phyloP scores from a whole-genome alignment of 1,140 invertebrate genomes.

The Temnothorax nylanderi region DNA sequence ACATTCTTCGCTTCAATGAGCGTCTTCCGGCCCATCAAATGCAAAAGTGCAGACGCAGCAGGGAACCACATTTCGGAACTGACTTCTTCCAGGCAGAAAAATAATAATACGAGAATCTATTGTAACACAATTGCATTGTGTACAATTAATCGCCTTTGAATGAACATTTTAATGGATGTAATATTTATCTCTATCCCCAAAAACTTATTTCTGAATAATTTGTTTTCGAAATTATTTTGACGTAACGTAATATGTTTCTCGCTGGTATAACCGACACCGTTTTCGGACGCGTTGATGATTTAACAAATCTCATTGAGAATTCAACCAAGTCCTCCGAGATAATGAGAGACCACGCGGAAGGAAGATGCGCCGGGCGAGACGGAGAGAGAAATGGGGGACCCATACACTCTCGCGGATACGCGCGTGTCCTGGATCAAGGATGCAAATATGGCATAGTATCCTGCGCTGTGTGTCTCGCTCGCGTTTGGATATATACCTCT shows the following conservation, averaged over 20 bases:
- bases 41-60: constrained; percentile 5
- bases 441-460: constrained; percentile 81
- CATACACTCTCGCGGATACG: constrained; percentile 67
- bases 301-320: constrained; percentile 9
- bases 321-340: not conserved
- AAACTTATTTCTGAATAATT: not conserved
- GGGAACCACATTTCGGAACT: constrained; percentile 10
- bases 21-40: constrained; percentile 31
- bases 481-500: constrained; percentile 75
- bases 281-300: constrained; percentile 1
- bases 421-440: constrained; percentile 80
- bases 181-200: not conserved
- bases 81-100: not conserved
- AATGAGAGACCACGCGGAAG: constrained; percentile 14
- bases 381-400: constrained; percentile 29
- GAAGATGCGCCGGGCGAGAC: not conserved
- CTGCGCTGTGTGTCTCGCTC: constrained; percentile 70
- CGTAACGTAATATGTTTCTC: not conserved
- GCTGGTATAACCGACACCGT: not conserved
- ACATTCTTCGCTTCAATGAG: constrained; percentile 33
- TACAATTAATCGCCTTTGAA: not conserved
- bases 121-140: not conserved
- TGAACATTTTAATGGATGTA: not conserved
- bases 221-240: not conserved
- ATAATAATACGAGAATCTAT: not conserved